Evolutionary conservation across 2,888 invertebrate species (phyloP), one percentile per base, ranked within the genome.

Genomic region (Azorinus chamasolen): DNA sequence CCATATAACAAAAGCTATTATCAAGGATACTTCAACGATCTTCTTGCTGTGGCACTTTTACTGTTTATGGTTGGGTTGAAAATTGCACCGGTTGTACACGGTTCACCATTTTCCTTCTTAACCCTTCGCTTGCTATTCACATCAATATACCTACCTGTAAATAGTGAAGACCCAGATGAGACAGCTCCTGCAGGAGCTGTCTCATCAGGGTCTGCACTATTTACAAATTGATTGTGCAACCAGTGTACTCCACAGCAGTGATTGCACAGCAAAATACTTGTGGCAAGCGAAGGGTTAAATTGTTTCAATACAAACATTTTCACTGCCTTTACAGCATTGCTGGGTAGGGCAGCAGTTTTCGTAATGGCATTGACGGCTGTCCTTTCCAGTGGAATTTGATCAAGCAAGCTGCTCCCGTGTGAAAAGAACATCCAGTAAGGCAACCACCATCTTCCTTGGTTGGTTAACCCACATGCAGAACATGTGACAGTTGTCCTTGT

Each of bases 401-500:
- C 12, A 10, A 10, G 51, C 10, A 22, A 51, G 51, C 25, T 51
- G 51, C 25, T 51, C 51, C 25, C 22, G 20, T 16, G 24, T 51
- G 25, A 51, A 51, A 14, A 51, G 25, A 14, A 22, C 25, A 32
- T 53, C 25, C 27, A 51, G 51, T 24, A 24, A 6, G 10, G 53
- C 53, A 16, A 53, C 32, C 3, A 27, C 53, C 53, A 53, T 25
- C 55, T 57, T 57, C 55, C 55, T 39, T 37, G 55, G 55, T 10
- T 39, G 41, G 22, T 22, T 57, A n/a, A 5, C 55, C 55, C 18
- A 57, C 39, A 41, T 39, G 55, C 18, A 57, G 55, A 10, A 41
- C 39, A 18, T 57, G 55, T 5, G 55, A 57, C 55, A 57, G 18
- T 22, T 57, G 41, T 57, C 39, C 27, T 57, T 57, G 39, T 37